These are phyloP conservation scores for Drosophila vallismaia DNA, from an alignment of 2,888 invertebrate species.

Conservation along the genomic window DNA sequence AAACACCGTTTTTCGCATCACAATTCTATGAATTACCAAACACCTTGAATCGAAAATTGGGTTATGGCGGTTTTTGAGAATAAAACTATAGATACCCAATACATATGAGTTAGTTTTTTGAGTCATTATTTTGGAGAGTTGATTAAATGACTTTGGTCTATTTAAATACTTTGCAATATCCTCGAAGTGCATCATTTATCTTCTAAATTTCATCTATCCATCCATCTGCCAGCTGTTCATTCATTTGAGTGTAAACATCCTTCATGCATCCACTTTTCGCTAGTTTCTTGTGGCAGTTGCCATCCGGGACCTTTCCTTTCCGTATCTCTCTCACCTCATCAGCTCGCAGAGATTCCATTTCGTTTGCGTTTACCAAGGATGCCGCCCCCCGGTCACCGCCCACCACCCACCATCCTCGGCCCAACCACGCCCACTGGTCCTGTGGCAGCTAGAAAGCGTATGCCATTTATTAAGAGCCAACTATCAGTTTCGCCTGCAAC, in stretches of 20 bases:
- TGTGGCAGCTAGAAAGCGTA: conserved; percentile 32
- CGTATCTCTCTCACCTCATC: conserved; percentile 25
- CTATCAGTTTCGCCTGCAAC: conserved; percentile 65
- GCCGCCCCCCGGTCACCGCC: background rate
- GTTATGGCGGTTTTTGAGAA: background rate
- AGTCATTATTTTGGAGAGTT: background rate
- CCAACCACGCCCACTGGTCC: background rate
- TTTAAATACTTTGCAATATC: background rate
- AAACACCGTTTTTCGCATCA: background rate
- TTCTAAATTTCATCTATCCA: conserved; percentile 6
- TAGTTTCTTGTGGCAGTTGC: conserved; percentile 30
- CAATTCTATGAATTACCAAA: background rate
- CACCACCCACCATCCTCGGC: too few relatives aligned
- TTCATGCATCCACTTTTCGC: conserved; percentile 40
- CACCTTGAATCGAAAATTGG: background rate
- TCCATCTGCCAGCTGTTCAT: conserved; percentile 19
- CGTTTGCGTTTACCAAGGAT: conserved; percentile 42
- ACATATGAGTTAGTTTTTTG: background rate
- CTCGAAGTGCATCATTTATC: background rate
- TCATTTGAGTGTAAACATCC: conserved; percentile 60
- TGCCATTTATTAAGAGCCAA: conserved; percentile 71
- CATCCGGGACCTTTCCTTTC: conserved; percentile 5
- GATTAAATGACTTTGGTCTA: background rate
- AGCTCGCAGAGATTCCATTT: conserved; percentile 61
- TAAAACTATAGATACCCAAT: background rate